phyloP scores from a whole-genome alignment of 2,797 vertebrate species.

The Malurus splendens region DNA sequence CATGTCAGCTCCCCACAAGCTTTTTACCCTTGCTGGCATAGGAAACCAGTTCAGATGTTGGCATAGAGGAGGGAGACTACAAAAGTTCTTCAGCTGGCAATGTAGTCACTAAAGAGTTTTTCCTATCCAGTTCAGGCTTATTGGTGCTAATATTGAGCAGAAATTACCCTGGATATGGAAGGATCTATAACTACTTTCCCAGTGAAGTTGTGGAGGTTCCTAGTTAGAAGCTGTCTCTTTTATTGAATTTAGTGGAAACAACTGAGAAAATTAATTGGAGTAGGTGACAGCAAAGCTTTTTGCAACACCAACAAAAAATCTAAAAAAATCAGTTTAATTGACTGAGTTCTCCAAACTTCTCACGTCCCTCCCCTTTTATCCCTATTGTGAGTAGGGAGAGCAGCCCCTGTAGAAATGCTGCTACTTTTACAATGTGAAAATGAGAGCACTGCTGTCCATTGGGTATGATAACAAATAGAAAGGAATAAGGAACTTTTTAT shows the following conservation, averaged over 20 bases:
- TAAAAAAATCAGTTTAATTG: not conserved
- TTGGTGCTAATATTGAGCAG: not conserved
- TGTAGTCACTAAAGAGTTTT: not conserved
- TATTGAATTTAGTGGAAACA: not conserved
- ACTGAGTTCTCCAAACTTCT: not conserved
- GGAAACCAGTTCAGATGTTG: not conserved
- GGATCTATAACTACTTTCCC: not conserved
- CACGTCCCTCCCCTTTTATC: not conserved
- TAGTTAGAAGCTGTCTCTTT: not conserved
- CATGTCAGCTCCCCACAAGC: not conserved
- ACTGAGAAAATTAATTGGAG: not conserved
- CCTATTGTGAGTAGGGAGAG: not conserved
- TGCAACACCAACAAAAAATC: not conserved
- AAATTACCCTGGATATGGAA: not conserved
- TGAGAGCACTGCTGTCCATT: not conserved
- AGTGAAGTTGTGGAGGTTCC: not conserved
- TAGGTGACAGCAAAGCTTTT: not conserved
- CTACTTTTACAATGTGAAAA: not conserved
- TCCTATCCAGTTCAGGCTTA: not conserved
- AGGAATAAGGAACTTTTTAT: not conserved
- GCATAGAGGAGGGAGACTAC: not conserved
- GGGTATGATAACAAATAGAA: not conserved
- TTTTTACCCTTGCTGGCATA: not conserved
- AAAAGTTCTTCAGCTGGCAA: not conserved
- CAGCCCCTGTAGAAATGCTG: not conserved